Evolutionary conservation across 2,888 invertebrate species (phyloP), one percentile per base, ranked within the genome.

Genomic region (Dyspetes luteomarginatus): DNA sequence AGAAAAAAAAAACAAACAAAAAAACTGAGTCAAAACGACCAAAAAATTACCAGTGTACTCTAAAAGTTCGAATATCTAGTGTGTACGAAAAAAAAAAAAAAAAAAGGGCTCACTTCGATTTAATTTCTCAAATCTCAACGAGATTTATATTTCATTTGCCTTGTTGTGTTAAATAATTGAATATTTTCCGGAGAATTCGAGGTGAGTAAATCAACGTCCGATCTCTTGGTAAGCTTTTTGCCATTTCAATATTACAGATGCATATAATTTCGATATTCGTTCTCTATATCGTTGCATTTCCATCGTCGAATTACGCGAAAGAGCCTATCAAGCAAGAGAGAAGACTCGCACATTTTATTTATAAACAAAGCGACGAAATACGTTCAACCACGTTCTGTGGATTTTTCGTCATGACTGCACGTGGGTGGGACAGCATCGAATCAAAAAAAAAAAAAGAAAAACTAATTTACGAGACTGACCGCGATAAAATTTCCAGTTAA

Each of bases 341-440:
- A 64, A 24, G 43, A 43, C 68, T 50, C 60, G 55, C 67, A 58
- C 67, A 73, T 86, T 88, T 89, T 89, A 89, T 89, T 89, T 89
- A 88, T 89, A 89, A 87, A 85, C 86, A 88, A 88, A 87, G 87
- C 60, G 56, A 88, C 58, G 62, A 88, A 87, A 74, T 86, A 82
- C n/a, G 74, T 69, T 78, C 30, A 48, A 55, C 15, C 24, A 28
- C 50, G 48, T 62, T 60, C 17, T 15, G 69, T 17, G 9, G 68
- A 62, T 60, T 52, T 62, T 24, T 15, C 48, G 43, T 45, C n/a
- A n/a, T n/a, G n/a, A n/a, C n/a, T n/a, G n/a, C 28, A 30, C 60
- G 67, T 60, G 67, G 60, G 43, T 56, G 72, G 15, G 60, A 48
- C 15, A 36, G 52, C 58, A 72, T 67, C 65, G 67, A 17, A 48